Evolutionary conservation across 2,888 invertebrate species (phyloP).

Genomic region (Pterobdella sp.): DNA sequence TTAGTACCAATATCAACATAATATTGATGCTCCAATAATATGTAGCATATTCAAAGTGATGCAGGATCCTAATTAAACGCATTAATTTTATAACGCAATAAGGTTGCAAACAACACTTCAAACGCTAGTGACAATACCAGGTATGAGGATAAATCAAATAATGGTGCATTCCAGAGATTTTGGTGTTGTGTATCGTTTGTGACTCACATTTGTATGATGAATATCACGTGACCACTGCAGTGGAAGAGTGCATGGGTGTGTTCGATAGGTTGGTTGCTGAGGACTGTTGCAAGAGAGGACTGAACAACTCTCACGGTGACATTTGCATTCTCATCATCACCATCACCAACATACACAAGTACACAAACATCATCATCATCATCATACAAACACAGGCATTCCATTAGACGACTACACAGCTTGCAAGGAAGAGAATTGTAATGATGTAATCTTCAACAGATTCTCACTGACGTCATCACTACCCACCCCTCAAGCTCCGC

Average conservation of each 20-base stretch:
- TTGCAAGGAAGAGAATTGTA: background rate
- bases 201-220: background rate
- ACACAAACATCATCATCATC: background rate
- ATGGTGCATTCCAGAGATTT: background rate
- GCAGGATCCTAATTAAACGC: too few relatives aligned
- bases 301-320: slow-evolving; percentile 44
- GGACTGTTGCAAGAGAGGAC: slow-evolving; percentile 44
- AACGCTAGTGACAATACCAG: background rate
- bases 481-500: slow-evolving; percentile 17
- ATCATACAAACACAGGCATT: background rate
- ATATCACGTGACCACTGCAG: slow-evolving; percentile 36
- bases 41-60: too few relatives aligned
- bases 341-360: background rate
- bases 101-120: too few relatives aligned
- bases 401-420: background rate
- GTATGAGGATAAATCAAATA: background rate
- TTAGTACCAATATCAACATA: too few relatives aligned
- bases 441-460: background rate
- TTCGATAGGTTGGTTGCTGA: slow-evolving; percentile 44
- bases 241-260: slow-evolving; percentile 42
- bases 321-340: background rate
- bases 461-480: slow-evolving; percentile 20
- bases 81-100: too few relatives aligned
- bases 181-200: background rate
- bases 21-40: too few relatives aligned